Evolutionary conservation across 2,113 vertebrate species (phyloP).

Genomic region (Plectropomus leopardus): DNA sequence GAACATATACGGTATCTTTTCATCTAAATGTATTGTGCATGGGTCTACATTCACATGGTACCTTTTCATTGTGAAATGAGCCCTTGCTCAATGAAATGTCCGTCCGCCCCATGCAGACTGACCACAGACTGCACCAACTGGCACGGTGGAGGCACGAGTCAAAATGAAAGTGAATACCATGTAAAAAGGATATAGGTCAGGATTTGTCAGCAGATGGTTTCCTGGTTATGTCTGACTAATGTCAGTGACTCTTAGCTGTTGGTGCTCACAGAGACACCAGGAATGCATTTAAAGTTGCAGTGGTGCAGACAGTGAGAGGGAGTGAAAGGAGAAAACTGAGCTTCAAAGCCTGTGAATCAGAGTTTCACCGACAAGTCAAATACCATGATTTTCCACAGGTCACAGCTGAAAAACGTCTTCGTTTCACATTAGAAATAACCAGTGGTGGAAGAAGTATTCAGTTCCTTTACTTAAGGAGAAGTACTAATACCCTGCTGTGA

Average conservation of each 20-base stretch:
- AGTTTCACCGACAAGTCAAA: not conserved
- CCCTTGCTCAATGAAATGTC: too few relatives aligned
- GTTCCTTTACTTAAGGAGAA: too few relatives aligned
- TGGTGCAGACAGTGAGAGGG: not conserved
- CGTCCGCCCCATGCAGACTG: not conserved
- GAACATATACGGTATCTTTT: not conserved
- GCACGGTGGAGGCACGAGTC: not conserved
- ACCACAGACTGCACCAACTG: not conserved
- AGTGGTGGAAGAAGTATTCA: too few relatives aligned
- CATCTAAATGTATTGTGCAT: not conserved
- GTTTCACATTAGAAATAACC: not conserved
- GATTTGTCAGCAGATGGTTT: not conserved
- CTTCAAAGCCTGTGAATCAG: not conserved
- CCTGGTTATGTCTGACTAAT: not conserved
- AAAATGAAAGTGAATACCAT: conserved; percentile 10
- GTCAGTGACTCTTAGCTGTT: not conserved
- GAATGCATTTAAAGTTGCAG: not conserved
- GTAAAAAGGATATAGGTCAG: not conserved
- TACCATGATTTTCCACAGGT: not conserved
- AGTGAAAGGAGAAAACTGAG: not conserved
- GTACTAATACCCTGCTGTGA: too few relatives aligned
- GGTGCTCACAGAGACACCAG: not conserved
- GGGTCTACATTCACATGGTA: not conserved
- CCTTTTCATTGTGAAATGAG: not conserved
- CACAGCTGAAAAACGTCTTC: not conserved